Base-by-base conservation (phyloP, 2,113 vertebrate genomes). In the Barnardius zonarius region DNA sequence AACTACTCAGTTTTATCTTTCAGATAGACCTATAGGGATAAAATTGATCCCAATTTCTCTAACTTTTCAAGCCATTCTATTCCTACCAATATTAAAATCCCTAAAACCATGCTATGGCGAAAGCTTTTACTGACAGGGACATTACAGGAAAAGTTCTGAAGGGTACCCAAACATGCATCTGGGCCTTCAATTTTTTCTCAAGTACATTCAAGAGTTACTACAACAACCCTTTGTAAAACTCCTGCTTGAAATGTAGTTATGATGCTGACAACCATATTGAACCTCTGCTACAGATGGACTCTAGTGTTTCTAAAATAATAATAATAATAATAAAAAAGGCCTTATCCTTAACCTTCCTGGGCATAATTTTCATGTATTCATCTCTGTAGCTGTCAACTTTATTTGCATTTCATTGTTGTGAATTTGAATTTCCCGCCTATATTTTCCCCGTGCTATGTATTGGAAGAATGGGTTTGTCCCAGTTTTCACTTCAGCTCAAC, bases 221-320 rank as follows among this genome's bases (percentile, higher is more conserved):
- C 4, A 73, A 48, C 6, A 33, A 20, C 5, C 6, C 22, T 51
- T 18, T 0, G 0, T 49, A 61, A 77, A 68, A 4, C 3, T 46
- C 28, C 28, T 51, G 33, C 16, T 44, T 64, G 18, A 76, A 73
- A 83, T 6, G 5, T 13, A 54, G 31, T 37, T 80, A 31, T 17
- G 35, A 61, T 54, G 18, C 12, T 68, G 35, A 22, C 17, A 59
- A 46, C 7, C 48, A 9, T 49, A 16, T 13, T 35, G 48, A 49
- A 68, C 5, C 16, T 51, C 14, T 41, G 16, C 6, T 43, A 37
- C 5, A 43, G 8, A 3, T 55, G 10, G 19, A 66, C 25, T 35
- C 25, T 1, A 17, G 25, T 39, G 17, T n/a, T 92, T 51, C 59
- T 39, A 66, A 64, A 66, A 69, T 30, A 57, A 57, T 43, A 33